Evolutionary conservation across 2,888 invertebrate species (phyloP), one percentile per base, ranked within the genome.

Genomic region (Brachylomia viminalis): DNA sequence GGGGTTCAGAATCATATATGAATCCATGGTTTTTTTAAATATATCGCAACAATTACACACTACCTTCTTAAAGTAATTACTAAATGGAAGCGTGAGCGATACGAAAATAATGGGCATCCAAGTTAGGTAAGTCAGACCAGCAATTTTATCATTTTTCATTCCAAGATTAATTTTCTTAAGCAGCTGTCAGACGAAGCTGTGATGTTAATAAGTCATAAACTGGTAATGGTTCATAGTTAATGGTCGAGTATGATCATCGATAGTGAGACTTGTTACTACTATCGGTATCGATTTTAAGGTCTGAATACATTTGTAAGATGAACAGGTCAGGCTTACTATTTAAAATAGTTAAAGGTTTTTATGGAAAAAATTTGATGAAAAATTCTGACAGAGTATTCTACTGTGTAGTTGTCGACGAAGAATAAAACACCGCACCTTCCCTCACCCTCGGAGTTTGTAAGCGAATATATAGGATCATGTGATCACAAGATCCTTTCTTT

Each of bases 201-300:
- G 86, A 74, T 82, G 80, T 75, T 88, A 89, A 91, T 91, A 90
- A 90, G 88, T 90, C 86, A 85, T 88, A 79, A 61, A 79, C 42
- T 62, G 11, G 56, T 77, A 89, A 88, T 88, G 88, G 85, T 87
- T 81, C 71, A 71, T 30, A 85, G 85, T 87, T 90, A 90, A 89
- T 90, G 85, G 88, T 80, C 64, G 77, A 69, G 74, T 86, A 74
- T 88, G 91, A 92, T 92, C 88, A 81, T 76, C 82, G 93, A 93
- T 94, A 93, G 88, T 86, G 86, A 77, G 83, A 83, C 93, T 94
- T 92, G 93, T 94, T 94, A 93, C 47, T 62, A 38, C 23, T 80
- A 80, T 83, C 56, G 61, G 62, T 62, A 49, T 59, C 15, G 13
- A 17, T 15, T 4, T 79, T 56, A 68, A 27, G 69, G 72, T 6